Evolutionary conservation across 1,140 invertebrate species (phyloP).

Genomic region (Drosophila obscura): DNA sequence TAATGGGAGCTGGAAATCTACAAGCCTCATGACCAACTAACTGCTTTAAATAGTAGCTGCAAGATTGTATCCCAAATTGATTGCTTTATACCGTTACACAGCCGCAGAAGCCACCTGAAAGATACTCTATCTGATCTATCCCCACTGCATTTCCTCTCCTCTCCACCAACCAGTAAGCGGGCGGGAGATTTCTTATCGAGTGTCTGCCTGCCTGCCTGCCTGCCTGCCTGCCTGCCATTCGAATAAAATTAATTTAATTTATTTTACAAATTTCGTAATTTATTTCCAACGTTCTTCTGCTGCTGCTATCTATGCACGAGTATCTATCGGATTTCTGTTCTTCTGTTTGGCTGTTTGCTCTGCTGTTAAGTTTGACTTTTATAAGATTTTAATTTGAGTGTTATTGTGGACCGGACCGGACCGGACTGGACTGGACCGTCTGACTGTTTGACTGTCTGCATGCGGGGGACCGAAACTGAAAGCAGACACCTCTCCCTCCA

Average conservation of each 20-base stretch:
- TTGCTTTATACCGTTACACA: slow-evolving; percentile 34
- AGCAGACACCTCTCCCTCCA: slow-evolving; percentile 53
- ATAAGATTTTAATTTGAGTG: slow-evolving; percentile 78
- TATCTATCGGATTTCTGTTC: slow-evolving; percentile 65
- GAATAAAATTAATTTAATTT: slow-evolving; percentile 63
- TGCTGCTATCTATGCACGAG: not conserved
- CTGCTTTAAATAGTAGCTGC: slow-evolving; percentile 2
- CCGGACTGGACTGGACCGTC: no score
- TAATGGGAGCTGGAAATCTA: not conserved
- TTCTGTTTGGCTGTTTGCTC: slow-evolving; percentile 29
- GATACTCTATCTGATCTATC: slow-evolving; percentile 67
- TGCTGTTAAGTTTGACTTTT: slow-evolving; percentile 58
- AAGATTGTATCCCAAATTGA: slow-evolving; percentile 35
- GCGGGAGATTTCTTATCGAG: slow-evolving; percentile 37
- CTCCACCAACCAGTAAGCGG: slow-evolving; percentile 22
- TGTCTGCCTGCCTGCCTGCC: slow-evolving; percentile 3
- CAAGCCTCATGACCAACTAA: not conserved
- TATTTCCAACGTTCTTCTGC: slow-evolving; percentile 47
- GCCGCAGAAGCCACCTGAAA: slow-evolving; percentile 37
- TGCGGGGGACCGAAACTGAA: slow-evolving; percentile 48
- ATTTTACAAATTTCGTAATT: slow-evolving; percentile 59
- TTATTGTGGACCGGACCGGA: slow-evolving; percentile 38
- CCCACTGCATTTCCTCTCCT: slow-evolving; percentile 36
- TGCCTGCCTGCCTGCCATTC: slow-evolving; percentile 38
- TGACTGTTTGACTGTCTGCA: slow-evolving; percentile 11